A percentile compares a stretch with the other conserved stretches of the same genome.
Evolutionary conservation across 2,888 invertebrate genomes (phyloP).

Genomic region (Enchytraeus crypticus): DNA sequence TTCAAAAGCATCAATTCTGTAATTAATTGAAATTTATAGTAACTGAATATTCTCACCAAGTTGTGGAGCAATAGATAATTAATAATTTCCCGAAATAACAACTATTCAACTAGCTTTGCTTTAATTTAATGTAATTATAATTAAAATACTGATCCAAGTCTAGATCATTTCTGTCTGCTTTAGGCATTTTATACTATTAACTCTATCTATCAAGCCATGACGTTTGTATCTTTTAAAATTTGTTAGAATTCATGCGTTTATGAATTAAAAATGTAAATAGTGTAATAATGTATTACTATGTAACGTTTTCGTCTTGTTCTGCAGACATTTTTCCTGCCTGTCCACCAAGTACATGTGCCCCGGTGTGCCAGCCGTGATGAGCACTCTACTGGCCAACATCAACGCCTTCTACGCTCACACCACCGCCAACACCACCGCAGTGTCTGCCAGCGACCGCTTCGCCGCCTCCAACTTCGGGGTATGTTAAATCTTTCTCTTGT

Average conservation of each 20-base stretch:
- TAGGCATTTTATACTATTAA: constrained; percentile 99
- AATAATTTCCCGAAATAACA: too few relatives aligned
- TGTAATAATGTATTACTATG: neutral
- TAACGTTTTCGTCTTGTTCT: constrained; percentile 12
- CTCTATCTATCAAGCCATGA: constrained; percentile 98
- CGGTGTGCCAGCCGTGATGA: constrained; percentile 99
- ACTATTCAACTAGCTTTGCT: too few relatives aligned
- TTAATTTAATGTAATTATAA: too few relatives aligned
- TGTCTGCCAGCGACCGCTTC: constrained; percentile 96
- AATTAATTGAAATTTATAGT: too few relatives aligned
- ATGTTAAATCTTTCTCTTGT: too few relatives aligned
- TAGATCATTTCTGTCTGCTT: too few relatives aligned
- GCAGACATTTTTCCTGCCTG: constrained; percentile 94
- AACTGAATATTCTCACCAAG: too few relatives aligned
- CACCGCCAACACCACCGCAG: constrained; percentile 77
- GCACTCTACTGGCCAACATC: constrained; percentile 93
- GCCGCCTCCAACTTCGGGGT: constrained; percentile 99
- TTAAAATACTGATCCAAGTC: too few relatives aligned
- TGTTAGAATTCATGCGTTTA: neutral
- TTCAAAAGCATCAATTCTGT: too few relatives aligned
- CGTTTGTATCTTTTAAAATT: constrained; percentile 57
- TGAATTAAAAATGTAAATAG: neutral
- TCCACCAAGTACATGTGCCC: constrained; percentile 95
- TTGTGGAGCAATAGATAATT: too few relatives aligned
- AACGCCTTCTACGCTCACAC: constrained; percentile 98